Evolutionary conservation across 1,140 invertebrate species (phyloP).

Genomic region (Odontomachus brunneus): DNA sequence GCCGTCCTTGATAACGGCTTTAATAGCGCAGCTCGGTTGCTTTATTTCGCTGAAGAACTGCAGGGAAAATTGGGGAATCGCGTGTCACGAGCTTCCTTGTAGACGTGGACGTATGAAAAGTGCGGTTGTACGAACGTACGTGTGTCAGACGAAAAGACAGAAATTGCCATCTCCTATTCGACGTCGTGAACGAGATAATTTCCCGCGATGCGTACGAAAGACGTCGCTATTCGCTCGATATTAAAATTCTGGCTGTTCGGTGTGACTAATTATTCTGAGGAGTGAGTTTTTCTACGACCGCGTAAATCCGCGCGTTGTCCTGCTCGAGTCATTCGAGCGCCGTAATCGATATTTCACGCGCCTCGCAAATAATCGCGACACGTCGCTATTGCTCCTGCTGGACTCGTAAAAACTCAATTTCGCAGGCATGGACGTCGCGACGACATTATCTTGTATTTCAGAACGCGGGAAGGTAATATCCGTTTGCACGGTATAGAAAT

Average conservation of each 20-base stretch:
- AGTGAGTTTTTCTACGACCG: conserved; percentile 20
- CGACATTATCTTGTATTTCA: conserved; percentile 20
- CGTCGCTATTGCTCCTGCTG: not conserved
- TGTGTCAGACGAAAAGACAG: not conserved
- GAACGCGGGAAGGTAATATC: conserved; percentile 36
- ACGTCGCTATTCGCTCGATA: conserved; percentile 47
- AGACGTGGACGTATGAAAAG: no score
- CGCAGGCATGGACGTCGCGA: conserved; percentile 9
- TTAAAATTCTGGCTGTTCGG: conserved; percentile 47
- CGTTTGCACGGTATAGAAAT: not conserved
- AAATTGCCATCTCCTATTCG: conserved; percentile 39
- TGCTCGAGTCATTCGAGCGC: conserved; percentile 18
- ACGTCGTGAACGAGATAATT: conserved; percentile 53
- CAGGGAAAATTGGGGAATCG: no score
- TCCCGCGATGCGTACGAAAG: not conserved
- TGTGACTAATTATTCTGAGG: conserved; percentile 52
- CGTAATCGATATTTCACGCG: conserved; percentile 19
- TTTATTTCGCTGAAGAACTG: no score
- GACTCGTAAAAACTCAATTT: conserved; percentile 48
- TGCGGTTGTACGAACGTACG: no score
- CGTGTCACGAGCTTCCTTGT: no score
- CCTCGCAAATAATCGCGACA: not conserved
- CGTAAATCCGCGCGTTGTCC: not conserved
- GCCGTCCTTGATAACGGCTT: no score
- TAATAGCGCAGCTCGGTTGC: no score